Evolutionary conservation across 2,113 vertebrate species (phyloP).

Genomic region (Gracilinanus agilis): DNA sequence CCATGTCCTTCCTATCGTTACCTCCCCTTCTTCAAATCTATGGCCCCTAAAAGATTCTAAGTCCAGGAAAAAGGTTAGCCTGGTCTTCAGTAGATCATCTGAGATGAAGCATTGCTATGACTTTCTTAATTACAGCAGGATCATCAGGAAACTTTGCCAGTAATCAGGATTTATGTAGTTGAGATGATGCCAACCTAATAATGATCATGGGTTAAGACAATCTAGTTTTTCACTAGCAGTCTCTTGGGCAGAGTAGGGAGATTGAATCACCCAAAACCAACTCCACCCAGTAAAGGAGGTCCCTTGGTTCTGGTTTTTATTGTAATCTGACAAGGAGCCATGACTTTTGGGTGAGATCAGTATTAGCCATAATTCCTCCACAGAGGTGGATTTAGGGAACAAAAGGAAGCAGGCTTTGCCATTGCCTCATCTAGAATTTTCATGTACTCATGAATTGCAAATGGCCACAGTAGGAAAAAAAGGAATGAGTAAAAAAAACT

Average conservation of each 20-base stretch:
- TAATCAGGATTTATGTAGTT: not conserved
- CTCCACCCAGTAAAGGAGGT: not conserved
- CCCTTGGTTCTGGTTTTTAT: not conserved
- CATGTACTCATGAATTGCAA: not conserved
- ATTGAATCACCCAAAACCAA: not conserved
- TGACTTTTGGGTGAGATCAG: not conserved
- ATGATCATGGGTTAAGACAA: not conserved
- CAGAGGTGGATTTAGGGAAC: not conserved
- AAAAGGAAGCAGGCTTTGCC: not conserved
- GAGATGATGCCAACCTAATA: not conserved
- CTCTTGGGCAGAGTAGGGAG: not conserved
- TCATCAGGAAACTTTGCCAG: not conserved
- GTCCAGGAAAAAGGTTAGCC: not conserved
- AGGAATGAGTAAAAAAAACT: not conserved
- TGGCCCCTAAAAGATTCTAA: not conserved
- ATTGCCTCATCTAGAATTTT: not conserved
- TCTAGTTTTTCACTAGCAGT: not conserved
- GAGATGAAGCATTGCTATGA: not conserved
- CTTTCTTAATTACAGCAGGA: not conserved
- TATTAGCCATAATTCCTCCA: not conserved
- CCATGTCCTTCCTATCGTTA: not conserved
- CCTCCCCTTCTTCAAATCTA: not conserved
- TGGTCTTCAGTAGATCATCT: not conserved
- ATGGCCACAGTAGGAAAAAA: not conserved
- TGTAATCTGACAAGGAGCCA: not conserved